These are phyloP conservation scores for Ploceus nigricollis DNA, from an alignment of 2,113 vertebrate genomes.

Conservation along the genomic window DNA sequence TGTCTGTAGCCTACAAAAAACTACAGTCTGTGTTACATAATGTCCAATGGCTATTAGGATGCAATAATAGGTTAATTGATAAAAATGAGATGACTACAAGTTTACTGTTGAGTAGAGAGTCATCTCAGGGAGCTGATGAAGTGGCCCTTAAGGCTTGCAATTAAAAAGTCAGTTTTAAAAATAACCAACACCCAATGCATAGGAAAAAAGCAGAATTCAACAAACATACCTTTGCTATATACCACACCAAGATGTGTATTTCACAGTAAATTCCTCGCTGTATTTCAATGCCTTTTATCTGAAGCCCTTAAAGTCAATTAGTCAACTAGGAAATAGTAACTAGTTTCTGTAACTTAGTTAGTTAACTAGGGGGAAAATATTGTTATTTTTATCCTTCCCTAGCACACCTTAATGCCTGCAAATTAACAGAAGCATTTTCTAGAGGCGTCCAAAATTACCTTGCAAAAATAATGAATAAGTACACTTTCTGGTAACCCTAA, in stretches of 20 bases:
- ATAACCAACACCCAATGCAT: not conserved
- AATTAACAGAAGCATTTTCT: not conserved
- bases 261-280: not conserved
- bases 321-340: not conserved
- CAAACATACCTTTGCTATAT: not conserved
- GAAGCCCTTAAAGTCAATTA: not conserved
- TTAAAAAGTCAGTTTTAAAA: not conserved
- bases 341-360: not conserved
- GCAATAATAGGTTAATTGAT: not conserved
- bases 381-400: not conserved
- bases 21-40: not conserved
- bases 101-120: not conserved
- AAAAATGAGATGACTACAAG: not conserved
- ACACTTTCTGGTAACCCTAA: not conserved
- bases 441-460: not conserved
- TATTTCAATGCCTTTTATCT: not conserved
- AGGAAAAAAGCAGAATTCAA: not conserved
- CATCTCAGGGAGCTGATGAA: not conserved
- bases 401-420: not conserved
- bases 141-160: not conserved
- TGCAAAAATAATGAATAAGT: not conserved
- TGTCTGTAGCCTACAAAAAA: not conserved
- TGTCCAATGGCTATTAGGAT: not conserved
- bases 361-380: not conserved
- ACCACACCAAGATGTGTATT: not conserved